These are phyloP conservation scores for Patagioenas fasciata DNA, from an alignment of 2,113 vertebrate genomes.

Conservation along the genomic window DNA sequence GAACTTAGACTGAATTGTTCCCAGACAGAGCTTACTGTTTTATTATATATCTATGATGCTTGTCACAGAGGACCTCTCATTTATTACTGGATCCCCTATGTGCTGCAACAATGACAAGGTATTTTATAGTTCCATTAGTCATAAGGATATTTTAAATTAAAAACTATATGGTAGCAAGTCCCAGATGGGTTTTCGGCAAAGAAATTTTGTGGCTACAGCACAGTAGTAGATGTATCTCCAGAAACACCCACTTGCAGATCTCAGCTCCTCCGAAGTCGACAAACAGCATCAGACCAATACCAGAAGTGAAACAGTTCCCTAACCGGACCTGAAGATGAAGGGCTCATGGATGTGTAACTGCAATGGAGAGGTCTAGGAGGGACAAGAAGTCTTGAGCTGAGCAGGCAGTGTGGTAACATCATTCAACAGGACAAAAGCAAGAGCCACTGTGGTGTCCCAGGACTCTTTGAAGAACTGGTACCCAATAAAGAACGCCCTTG, in stretches of 20 bases:
- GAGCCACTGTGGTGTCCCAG: neutral
- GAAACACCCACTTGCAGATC: neutral
- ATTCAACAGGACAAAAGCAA: neutral
- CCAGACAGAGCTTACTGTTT: neutral
- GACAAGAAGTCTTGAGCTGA: neutral
- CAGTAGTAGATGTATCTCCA: neutral
- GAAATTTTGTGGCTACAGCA: neutral
- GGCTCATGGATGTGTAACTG: neutral
- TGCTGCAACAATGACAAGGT: neutral
- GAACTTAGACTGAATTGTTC: neutral
- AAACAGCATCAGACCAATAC: neutral
- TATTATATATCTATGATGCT: neutral
- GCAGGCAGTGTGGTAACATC: neutral
- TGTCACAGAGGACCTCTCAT: neutral
- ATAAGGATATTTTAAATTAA: neutral
- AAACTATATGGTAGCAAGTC: neutral
- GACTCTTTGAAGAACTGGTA: neutral
- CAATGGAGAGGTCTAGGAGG: neutral
- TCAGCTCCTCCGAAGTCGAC: neutral
- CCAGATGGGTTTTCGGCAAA: neutral
- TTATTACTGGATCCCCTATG: neutral
- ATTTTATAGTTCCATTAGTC: conserved; percentile 30
- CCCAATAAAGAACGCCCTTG: neutral
- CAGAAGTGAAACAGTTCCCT: neutral
- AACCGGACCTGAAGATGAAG: neutral